Evolutionary conservation across 2,113 vertebrate genomes (phyloP), one percentile per base, ranked within the genome.

Genomic region (Lamprologus tigripictilis): DNA sequence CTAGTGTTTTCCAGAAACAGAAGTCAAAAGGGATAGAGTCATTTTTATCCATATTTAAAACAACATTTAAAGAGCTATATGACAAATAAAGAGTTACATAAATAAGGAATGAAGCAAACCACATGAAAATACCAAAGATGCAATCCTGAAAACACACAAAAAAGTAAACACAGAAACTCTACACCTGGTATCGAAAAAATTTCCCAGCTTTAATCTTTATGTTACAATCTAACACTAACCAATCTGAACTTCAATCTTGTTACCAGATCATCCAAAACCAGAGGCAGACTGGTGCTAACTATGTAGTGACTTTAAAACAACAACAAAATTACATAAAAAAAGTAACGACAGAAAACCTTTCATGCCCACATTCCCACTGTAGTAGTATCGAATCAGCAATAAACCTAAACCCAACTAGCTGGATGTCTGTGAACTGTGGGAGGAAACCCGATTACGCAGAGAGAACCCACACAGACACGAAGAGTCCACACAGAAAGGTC

Each of bases 1-100:
- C 66, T 71, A 0, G 68, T 73, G 37, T 0, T 26, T 73, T 23
- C n/a, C 12, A 73, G 68, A 73, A 42, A 45, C 1, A 45, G 21
- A 45, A 4, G 13, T 73, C 66, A 10, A 0, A 26, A 45, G 13
- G 21, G 66, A 14, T 6, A 14, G 8, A 71, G 37, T 71, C 12
- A 3, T 42, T 71, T 71, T 42, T 71, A 42, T 61, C 21, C 1
- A 73, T 73, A 26, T 73, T 73, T 73, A 5, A 73, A 73, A 73
- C 21, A 73, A 73, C 12, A 45, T 45, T 71, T 42, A 71, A 42
- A 45, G 21, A 42, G 68, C 13, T 45, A 16, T 17, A 45, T 26
- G 40, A 16, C 40, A 73, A 73, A 26, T 23, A 71, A 16, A 42
- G 13, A 45, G 5, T 73, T 23, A 26, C 19, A 73, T 14, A 26